Percentiles rank a stretch among this genome's conserved stretches.
These are phyloP conservation scores for Diadophis punctatus DNA, from an alignment of 2,113 vertebrate species.

Conservation along the genomic window DNA sequence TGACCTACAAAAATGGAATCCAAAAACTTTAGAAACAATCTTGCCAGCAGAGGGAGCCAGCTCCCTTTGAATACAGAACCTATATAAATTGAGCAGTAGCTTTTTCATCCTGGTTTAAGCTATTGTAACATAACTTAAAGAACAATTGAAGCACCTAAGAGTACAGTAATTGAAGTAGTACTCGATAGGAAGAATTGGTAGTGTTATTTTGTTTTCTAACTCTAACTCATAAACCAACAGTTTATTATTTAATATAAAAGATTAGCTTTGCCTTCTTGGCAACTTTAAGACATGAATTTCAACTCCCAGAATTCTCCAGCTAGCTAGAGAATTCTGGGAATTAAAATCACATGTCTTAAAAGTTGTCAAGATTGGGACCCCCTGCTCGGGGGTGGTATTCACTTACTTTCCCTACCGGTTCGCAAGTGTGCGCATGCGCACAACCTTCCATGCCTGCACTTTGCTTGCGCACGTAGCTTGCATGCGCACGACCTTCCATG, in stretches of 20 bases:
- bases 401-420: too few species aligned
- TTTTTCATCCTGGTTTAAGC: not conserved
- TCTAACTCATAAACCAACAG: not conserved
- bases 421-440: too few species aligned
- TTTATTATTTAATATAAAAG: not conserved
- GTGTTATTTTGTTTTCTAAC: not conserved
- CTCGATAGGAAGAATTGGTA: not conserved
- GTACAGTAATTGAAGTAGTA: not conserved
- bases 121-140: not conserved
- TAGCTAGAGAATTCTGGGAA: not conserved
- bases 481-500: too few species aligned
- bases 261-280: not conserved
- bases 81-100: not conserved
- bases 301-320: not conserved
- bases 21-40: rapidly evolving
- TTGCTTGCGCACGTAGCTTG: too few species aligned
- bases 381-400: not conserved
- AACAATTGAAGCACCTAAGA: not conserved
- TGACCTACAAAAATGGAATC: not conserved
- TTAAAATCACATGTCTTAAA: too few species aligned
- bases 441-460: too few species aligned
- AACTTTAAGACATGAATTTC: not conserved
- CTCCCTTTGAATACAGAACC: rapidly evolving
- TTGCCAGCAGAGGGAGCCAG: constrained; percentile 49
- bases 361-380: too few species aligned